These are phyloP conservation scores for Micromys minutus DNA, from an alignment of 2,113 vertebrate genomes.

Conservation along the genomic window DNA sequence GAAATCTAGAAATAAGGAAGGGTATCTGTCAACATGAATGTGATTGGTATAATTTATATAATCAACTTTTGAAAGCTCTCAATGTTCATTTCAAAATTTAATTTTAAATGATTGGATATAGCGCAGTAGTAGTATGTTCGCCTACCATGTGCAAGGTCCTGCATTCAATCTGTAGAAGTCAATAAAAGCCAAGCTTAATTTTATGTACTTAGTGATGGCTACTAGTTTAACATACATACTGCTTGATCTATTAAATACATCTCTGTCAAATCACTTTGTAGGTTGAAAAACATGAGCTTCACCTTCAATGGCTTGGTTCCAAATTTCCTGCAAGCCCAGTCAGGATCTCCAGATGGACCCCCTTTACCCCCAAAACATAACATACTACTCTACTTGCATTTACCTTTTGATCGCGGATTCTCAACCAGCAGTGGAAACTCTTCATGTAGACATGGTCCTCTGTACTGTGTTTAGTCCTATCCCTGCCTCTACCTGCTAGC, in stretches of 20 bases:
- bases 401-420: not conserved
- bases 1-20: not conserved
- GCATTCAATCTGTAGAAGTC: not conserved
- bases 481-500: not conserved
- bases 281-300: not conserved
- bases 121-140: not conserved
- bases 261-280: not conserved
- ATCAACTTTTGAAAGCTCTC: not conserved
- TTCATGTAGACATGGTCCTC: not conserved
- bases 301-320: not conserved
- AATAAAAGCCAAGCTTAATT: slow-evolving; percentile 25
- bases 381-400: not conserved
- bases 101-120: not conserved
- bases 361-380: not conserved
- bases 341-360: not conserved
- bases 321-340: not conserved
- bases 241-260: not conserved
- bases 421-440: not conserved
- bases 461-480: not conserved
- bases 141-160: not conserved
- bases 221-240: slow-evolving; percentile 38
- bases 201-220: not conserved
- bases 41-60: not conserved
- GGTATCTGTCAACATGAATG: not conserved
- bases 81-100: slow-evolving; percentile 42